These are phyloP conservation scores for Ataeniobius toweri DNA, from an alignment of 2,797 vertebrate genomes.

Conservation along the genomic window DNA sequence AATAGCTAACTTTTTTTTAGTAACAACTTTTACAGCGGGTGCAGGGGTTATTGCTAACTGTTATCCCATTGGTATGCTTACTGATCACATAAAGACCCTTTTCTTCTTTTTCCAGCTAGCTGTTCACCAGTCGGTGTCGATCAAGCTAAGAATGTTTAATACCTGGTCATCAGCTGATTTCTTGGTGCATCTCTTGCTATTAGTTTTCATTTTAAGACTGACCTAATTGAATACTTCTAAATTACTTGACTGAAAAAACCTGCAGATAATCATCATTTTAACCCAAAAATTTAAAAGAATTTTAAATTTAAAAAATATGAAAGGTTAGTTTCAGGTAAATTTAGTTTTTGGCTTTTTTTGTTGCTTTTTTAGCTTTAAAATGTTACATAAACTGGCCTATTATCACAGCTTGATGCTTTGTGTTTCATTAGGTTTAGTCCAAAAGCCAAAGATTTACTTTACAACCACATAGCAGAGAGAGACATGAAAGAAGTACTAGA, in stretches of 20 bases:
- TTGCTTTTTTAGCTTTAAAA: neutral
- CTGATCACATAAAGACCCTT: neutral
- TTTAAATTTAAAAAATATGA: neutral
- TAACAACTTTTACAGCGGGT: too few species aligned
- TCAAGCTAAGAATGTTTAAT: neutral
- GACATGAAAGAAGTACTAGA: neutral
- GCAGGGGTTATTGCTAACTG: too few species aligned
- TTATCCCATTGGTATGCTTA: neutral
- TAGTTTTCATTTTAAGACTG: neutral
- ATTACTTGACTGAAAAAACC: neutral
- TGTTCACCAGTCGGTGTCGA: neutral
- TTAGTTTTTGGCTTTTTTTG: neutral
- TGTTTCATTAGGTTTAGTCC: neutral
- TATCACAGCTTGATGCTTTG: neutral
- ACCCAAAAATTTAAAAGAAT: neutral
- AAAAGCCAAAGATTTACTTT: neutral
- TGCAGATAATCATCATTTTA: neutral
- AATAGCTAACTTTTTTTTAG: too few species aligned
- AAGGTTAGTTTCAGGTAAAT: neutral
- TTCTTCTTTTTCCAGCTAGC: neutral
- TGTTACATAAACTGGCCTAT: neutral
- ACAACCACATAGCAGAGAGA: neutral
- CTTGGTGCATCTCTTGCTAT: neutral
- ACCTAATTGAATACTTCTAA: neutral
- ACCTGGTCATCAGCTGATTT: neutral